These are phyloP conservation scores for Oppia nitens DNA, from an alignment of 1,140 invertebrate genomes.

Conservation along the genomic window DNA sequence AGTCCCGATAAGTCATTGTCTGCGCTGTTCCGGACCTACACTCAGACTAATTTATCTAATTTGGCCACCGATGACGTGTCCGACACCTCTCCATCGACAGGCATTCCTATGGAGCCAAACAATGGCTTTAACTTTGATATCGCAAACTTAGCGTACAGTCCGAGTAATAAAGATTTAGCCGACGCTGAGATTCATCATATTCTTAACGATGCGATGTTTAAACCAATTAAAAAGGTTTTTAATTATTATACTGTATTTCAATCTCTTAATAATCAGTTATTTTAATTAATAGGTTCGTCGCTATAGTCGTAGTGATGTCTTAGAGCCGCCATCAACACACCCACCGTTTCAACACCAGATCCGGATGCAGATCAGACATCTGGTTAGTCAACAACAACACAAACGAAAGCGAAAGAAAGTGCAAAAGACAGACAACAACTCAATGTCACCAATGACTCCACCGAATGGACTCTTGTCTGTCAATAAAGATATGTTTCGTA, in stretches of 20 bases:
- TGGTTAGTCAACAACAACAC: conserved; percentile 60
- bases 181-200: conserved; percentile 85
- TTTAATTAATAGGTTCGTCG: conserved; percentile 56
- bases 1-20: conserved; percentile 57
- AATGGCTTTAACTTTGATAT: conserved; percentile 68
- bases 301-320: conserved; percentile 76
- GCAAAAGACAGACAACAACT: conserved; percentile 21
- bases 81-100: conserved; percentile 6
- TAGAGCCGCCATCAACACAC: conserved; percentile 41
- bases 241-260: not conserved
- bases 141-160: conserved; percentile 79
- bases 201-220: conserved; percentile 70
- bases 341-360: conserved; percentile 66
- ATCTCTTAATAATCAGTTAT: not conserved
- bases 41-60: conserved; percentile 22
- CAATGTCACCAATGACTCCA: not conserved
- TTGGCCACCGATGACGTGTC: not conserved
- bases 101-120: conserved; percentile 36
- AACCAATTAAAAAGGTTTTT: conserved; percentile 61
- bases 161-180: conserved; percentile 70
- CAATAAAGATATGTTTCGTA: not conserved
- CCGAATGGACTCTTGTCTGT: not conserved
- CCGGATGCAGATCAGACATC: conserved; percentile 69
- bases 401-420: conserved; percentile 46
- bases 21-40: conserved; percentile 69